A percentile compares a stretch with the other conserved stretches of the same genome.
phyloP scores from a whole-genome alignment of 2,888 invertebrate species.

The Hetaerina titia region DNA sequence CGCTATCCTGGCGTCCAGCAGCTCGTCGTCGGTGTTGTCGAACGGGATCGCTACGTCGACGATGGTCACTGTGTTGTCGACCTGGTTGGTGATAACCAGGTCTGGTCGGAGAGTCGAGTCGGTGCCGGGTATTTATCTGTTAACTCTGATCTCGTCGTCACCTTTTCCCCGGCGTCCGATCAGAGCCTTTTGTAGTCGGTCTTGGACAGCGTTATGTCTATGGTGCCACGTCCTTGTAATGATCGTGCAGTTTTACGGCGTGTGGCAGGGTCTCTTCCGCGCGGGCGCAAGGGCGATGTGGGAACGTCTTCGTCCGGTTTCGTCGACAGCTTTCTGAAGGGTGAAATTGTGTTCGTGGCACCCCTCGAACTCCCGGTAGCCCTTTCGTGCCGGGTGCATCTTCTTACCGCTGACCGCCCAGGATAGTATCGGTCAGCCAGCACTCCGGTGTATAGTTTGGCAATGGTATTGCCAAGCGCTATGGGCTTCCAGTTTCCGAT shows the following conservation, averaged over 20 bases:
- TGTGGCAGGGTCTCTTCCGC: constrained; percentile 74
- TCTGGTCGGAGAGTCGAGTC: no score
- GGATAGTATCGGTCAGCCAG: constrained; percentile 28
- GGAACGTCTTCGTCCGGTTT: constrained; percentile 71
- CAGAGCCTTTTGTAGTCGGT: constrained; percentile 71
- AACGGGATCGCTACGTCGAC: no score
- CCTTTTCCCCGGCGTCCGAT: constrained; percentile 66
- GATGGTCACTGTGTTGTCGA: no score
- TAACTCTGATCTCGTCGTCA: constrained; percentile 45
- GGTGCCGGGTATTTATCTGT: no score
- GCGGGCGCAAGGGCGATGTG: constrained; percentile 70
- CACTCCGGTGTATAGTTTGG: constrained; percentile 63
- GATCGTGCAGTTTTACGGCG: constrained; percentile 74
- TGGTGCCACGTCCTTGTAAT: constrained; percentile 73
- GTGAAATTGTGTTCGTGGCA: constrained; percentile 55
- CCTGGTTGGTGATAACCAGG: no score
- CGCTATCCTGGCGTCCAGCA: no score
- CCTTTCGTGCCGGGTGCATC: constrained; percentile 12
- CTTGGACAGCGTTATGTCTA: constrained; percentile 72
- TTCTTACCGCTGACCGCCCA: neutral
- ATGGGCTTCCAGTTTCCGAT: constrained; percentile 36
- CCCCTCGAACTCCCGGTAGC: constrained; percentile 27
- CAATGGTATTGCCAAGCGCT: constrained; percentile 54
- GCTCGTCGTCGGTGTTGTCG: no score
- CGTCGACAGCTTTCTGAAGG: constrained; percentile 74